A percentile compares a stretch with the other conserved stretches of the same genome.
phyloP scores from a whole-genome alignment of 2,113 vertebrate genomes.

The Leucoraja erinaceus region DNA sequence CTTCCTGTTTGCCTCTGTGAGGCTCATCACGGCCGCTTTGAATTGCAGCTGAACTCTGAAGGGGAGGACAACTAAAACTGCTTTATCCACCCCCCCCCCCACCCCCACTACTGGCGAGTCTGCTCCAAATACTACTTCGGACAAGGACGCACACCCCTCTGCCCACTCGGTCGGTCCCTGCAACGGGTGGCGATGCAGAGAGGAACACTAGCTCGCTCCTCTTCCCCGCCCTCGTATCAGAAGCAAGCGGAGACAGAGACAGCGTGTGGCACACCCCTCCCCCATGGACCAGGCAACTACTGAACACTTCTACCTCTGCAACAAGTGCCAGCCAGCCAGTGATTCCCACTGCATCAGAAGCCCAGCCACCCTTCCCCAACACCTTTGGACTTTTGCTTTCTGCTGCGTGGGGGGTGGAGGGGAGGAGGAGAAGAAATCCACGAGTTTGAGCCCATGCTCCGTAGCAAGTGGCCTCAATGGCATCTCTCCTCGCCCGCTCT shows the following conservation, averaged over 20 bases:
- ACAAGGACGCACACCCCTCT: not conserved
- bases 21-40: slow-evolving; percentile 9
- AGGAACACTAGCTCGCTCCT: not conserved
- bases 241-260: not conserved
- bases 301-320: slow-evolving; percentile 17
- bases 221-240: not conserved
- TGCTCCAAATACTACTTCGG: not conserved
- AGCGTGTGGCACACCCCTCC: too few relatives aligned
- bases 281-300: not conserved
- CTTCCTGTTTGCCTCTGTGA: slow-evolving; percentile 28
- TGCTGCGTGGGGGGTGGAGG: not conserved
- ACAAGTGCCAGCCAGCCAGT: not conserved
- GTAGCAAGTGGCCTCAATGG: not conserved
- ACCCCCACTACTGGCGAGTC: not conserved
- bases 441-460: not conserved
- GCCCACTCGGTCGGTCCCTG: not conserved
- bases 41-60: not conserved
- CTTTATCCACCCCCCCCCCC: not conserved
- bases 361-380: not conserved
- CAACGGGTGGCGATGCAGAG: not conserved
- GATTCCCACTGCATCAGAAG: not conserved
- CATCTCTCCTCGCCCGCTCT: not conserved
- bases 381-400: not conserved
- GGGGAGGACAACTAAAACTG: not conserved
- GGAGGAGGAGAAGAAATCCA: not conserved